Evolutionary conservation across 2,797 vertebrate species (phyloP).

Genomic region (Mastacembelus armatus): DNA sequence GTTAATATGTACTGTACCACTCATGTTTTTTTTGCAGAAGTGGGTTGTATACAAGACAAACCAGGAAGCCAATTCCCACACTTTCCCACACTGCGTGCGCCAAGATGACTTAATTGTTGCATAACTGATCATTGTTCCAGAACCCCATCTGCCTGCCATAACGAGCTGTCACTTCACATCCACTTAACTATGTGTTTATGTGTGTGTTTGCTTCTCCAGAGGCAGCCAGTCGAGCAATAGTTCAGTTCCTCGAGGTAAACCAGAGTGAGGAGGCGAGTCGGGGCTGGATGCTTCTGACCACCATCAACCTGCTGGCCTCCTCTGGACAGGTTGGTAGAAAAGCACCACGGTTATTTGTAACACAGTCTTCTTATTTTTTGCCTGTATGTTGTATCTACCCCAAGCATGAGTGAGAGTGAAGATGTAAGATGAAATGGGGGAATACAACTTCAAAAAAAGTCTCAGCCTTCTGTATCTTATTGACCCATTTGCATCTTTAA

Average conservation of each 20-base stretch:
- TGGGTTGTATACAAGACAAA: conserved; percentile 3
- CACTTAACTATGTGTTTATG: conserved; percentile 1
- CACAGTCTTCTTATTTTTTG: too few relatives aligned
- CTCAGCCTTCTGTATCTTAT: conserved; percentile 13
- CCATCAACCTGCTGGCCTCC: conserved; percentile 97
- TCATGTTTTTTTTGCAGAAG: background rate
- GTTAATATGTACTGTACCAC: conserved; percentile 1
- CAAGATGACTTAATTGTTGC: conserved; percentile 29
- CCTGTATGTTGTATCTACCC: background rate
- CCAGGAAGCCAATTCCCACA: background rate
- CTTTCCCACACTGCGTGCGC: background rate
- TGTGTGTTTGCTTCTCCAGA: conserved; percentile 79
- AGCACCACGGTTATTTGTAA: background rate
- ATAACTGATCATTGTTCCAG: conserved; percentile 33
- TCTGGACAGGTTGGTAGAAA: conserved; percentile 92
- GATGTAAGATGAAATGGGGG: background rate
- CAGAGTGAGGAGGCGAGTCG: conserved; percentile 98
- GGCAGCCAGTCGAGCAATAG: conserved; percentile 97
- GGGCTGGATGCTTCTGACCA: conserved; percentile 99
- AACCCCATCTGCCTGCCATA: conserved; percentile 20
- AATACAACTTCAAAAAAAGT: background rate
- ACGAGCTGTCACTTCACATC: conserved; percentile 34
- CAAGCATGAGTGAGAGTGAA: too few relatives aligned
- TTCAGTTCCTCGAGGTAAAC: conserved; percentile 98
- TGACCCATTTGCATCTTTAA: conserved; percentile 52